Percentiles rank a stretch among this genome's conserved stretches.
These are phyloP conservation scores for Huso huso DNA, from an alignment of 2,797 vertebrate species.

Conservation along the genomic window DNA sequence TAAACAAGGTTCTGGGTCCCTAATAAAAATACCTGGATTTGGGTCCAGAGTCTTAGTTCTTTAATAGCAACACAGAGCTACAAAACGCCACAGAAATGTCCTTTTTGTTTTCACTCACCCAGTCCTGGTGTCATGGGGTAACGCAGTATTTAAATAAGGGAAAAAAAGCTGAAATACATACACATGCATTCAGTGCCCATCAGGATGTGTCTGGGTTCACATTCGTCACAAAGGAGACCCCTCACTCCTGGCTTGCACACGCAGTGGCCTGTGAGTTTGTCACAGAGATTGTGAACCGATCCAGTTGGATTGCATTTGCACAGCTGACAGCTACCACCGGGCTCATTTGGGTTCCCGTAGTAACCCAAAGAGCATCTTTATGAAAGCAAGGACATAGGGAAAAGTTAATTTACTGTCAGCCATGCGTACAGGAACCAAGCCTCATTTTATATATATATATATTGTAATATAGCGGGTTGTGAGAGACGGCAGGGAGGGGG, in stretches of 20 bases:
- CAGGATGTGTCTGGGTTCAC: slow-evolving; percentile 65
- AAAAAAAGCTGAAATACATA: slow-evolving; percentile 51
- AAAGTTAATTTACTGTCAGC: too few species aligned
- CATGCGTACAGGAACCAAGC: too few species aligned
- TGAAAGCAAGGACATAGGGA: neutral
- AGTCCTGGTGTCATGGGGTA: too few species aligned
- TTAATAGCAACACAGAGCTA: too few species aligned
- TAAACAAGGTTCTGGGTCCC: too few species aligned
- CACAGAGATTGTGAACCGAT: slow-evolving; percentile 57
- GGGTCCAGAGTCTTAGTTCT: too few species aligned
- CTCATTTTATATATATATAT: too few species aligned
- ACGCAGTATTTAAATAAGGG: neutral
- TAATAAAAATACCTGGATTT: too few species aligned
- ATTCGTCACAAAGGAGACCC: slow-evolving; percentile 74
- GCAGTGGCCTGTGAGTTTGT: slow-evolving; percentile 65
- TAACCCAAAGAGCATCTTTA: slow-evolving; percentile 77
- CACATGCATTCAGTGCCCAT: slow-evolving; percentile 67
- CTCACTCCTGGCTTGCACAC: slow-evolving; percentile 67
- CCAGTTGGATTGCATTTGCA: slow-evolving; percentile 70
- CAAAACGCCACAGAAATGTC: too few species aligned
- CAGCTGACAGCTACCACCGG: slow-evolving; percentile 51
- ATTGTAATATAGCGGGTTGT: too few species aligned
- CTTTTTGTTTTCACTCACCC: too few species aligned
- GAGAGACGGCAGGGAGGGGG: too few species aligned
- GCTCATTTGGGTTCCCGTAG: slow-evolving; percentile 66